Conservation (phyloP, 2,888 invertebrate genomes). For the Cryptus armator region DNA sequence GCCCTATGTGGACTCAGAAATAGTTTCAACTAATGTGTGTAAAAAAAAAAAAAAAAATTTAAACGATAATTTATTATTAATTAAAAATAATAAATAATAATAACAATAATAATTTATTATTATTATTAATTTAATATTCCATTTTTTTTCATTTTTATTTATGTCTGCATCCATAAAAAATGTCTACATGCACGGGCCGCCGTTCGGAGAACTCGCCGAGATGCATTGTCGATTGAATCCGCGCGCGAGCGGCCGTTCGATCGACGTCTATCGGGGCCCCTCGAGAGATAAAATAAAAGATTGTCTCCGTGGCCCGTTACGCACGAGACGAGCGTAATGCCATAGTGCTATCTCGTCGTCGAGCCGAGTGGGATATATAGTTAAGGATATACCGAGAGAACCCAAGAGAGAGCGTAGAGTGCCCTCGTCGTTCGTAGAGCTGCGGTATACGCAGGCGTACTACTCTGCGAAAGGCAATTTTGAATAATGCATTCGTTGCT, state of each 20-base stretch:
- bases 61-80: too few species aligned
- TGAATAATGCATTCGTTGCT: slow-evolving; percentile 65
- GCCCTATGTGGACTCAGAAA: too few species aligned
- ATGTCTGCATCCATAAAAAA: too few species aligned
- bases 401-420: slow-evolving; percentile 21
- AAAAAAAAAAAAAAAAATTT: too few species aligned
- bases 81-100: too few species aligned
- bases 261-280: slow-evolving; percentile 46
- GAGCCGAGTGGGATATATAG: slow-evolving; percentile 9
- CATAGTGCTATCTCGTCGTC: slow-evolving; percentile 1
- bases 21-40: too few species aligned
- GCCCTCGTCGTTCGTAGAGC: slow-evolving; percentile 40
- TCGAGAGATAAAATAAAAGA: slow-evolving; percentile 38
- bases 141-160: too few species aligned
- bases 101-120: too few species aligned
- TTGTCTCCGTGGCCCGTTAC: slow-evolving; percentile 29
- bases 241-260: slow-evolving; percentile 72
- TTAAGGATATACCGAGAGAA: slow-evolving; percentile 21
- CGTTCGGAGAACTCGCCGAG: slow-evolving; percentile 13
- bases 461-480: slow-evolving; percentile 60
- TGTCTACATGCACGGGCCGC: background rate
- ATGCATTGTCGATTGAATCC: slow-evolving; percentile 71
- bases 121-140: too few species aligned
- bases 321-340: slow-evolving; percentile 22
- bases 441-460: slow-evolving; percentile 42